Conservation (phyloP, 30 jellyfish, hydroid and myxozoan species). For the Calvadosia cruxmelitensis region DNA sequence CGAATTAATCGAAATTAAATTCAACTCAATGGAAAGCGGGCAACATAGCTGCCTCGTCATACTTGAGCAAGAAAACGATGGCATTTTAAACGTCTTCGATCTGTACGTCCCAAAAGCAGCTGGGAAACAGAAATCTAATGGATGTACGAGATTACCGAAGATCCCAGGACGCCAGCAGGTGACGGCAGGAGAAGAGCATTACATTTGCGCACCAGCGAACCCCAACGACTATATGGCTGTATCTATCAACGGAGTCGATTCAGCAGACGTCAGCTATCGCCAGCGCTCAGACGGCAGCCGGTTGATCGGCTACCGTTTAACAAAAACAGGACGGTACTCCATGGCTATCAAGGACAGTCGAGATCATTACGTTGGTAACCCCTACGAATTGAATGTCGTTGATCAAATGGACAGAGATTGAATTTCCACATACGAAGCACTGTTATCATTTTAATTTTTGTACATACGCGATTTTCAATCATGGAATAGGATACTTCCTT, state of each 20-base stretch:
- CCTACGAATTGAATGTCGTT: not conserved
- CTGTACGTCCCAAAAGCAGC: not conserved
- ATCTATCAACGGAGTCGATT: not conserved
- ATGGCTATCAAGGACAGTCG: not conserved
- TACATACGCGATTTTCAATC: no score
- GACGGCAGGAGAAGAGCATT: not conserved
- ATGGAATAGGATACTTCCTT: no score
- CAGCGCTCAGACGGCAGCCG: not conserved
- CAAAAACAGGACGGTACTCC: not conserved
- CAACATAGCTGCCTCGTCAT: not conserved
- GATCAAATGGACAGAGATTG: not conserved
- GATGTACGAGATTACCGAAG: not conserved
- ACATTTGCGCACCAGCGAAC: not conserved
- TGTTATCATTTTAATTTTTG: no score
- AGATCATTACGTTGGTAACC: not conserved
- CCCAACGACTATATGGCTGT: not conserved
- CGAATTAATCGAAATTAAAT: not conserved
- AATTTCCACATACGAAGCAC: no score
- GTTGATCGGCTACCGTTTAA: not conserved
- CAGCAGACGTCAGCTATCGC: not conserved
- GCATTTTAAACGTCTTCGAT: not conserved
- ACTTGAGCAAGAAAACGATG: not conserved
- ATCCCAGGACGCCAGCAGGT: not conserved
- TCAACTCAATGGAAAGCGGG: not conserved
- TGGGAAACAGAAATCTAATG: not conserved